phyloP scores from a whole-genome alignment of 2,888 invertebrate genomes.

The Sphinx pinastri region DNA sequence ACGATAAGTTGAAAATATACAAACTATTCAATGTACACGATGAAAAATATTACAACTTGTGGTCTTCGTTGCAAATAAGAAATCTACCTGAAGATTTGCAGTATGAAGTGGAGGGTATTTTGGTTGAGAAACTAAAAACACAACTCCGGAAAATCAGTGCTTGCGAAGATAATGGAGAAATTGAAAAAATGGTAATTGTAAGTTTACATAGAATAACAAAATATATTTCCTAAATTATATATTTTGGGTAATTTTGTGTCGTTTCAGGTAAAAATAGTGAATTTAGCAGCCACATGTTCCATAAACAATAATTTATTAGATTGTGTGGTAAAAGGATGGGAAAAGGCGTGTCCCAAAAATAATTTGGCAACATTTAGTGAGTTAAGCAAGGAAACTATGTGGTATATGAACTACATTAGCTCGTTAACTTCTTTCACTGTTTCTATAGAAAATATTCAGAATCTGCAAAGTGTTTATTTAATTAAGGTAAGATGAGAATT shows the following conservation, averaged over 20 bases:
- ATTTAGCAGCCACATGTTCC: constrained; percentile 58
- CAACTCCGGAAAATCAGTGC: constrained; percentile 35
- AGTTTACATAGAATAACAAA: background rate
- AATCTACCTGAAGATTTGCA: constrained; percentile 53
- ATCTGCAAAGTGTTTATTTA: constrained; percentile 44
- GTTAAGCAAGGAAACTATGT: constrained; percentile 46
- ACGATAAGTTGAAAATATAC: constrained; percentile 56
- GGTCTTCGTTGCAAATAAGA: constrained; percentile 56
- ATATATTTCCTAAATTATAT: background rate
- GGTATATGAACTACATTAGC: constrained; percentile 58
- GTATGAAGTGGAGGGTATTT: constrained; percentile 42
- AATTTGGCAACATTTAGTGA: constrained; percentile 35
- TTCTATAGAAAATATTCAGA: constrained; percentile 44
- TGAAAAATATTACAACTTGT: constrained; percentile 50
- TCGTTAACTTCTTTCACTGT: constrained; percentile 54
- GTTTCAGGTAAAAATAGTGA: constrained; percentile 57
- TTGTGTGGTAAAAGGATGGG: constrained; percentile 55
- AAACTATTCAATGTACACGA: constrained; percentile 53
- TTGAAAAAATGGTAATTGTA: constrained; percentile 47
- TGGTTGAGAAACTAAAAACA: constrained; percentile 46
- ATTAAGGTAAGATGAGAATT: constrained; percentile 50
- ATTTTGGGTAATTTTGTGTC: constrained; percentile 21
- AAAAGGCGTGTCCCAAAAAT: constrained; percentile 53
- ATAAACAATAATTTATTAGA: constrained; percentile 50
- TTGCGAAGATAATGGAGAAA: constrained; percentile 33